These are phyloP conservation scores for Cryptus viduatorius DNA, from an alignment of 2,888 invertebrate genomes.

Conservation along the genomic window DNA sequence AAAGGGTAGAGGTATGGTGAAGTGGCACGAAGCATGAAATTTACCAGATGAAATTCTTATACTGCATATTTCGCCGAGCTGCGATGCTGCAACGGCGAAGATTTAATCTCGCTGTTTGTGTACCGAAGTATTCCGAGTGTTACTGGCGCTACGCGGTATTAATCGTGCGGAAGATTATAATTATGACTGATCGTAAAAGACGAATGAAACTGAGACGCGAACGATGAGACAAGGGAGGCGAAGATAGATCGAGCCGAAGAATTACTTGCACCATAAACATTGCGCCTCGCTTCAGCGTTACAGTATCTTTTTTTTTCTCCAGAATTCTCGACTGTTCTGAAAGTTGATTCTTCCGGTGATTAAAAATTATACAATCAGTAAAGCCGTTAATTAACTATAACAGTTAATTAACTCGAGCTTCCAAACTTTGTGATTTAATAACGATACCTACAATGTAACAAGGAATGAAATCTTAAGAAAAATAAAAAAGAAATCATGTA, in stretches of 20 bases:
- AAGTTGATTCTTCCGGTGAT: background rate
- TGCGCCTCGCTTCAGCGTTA: background rate
- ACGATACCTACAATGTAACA: too few relatives aligned
- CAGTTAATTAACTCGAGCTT: too few relatives aligned
- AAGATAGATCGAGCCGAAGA: background rate
- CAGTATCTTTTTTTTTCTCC: background rate
- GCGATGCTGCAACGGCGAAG: constrained; percentile 21
- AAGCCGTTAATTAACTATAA: background rate
- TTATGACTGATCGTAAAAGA: constrained; percentile 37
- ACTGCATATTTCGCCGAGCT: constrained; percentile 50
- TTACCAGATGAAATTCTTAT: constrained; percentile 65
- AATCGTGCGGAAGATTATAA: constrained; percentile 47
- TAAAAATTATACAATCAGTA: background rate
- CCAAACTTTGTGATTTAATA: too few relatives aligned
- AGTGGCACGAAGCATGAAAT: constrained; percentile 49
- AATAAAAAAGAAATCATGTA: too few relatives aligned
- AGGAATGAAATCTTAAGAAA: too few relatives aligned
- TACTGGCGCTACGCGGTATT: constrained; percentile 12
- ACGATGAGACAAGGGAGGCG: background rate
- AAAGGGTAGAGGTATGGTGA: background rate
- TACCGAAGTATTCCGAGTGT: constrained; percentile 22
- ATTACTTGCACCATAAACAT: background rate
- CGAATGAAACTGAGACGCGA: constrained; percentile 1
- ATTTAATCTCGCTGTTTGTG: constrained; percentile 21
- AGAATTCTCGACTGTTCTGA: background rate